phyloP scores from a whole-genome alignment of 30 jellyfish, hydroid and myxozoan species.

The Aurelia aurita region DNA sequence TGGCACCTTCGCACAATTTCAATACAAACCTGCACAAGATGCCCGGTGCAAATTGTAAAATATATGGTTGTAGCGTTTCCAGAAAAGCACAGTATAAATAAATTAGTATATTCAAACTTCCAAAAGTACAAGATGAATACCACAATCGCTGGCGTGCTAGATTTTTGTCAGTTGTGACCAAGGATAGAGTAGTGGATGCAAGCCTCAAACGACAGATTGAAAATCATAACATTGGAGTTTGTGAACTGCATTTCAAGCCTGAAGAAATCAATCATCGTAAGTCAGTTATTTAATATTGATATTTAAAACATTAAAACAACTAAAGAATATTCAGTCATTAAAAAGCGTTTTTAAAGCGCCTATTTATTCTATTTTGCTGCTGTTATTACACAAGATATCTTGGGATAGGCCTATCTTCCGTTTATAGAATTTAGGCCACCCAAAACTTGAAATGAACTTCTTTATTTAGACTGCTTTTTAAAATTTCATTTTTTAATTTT shows the following conservation, averaged over 20 bases:
- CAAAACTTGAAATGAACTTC: too few species aligned
- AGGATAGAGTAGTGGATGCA: slow-evolving; percentile 49
- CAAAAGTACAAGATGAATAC: slow-evolving; percentile 37
- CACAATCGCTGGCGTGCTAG: slow-evolving; percentile 53
- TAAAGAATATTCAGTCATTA: too few species aligned
- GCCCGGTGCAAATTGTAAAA: slow-evolving; percentile 61
- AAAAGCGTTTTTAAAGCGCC: too few species aligned
- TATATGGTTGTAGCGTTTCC: slow-evolving; percentile 64
- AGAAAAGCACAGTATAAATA: slow-evolving; percentile 35
- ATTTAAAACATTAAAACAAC: background rate
- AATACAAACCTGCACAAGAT: background rate
- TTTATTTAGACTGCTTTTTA: too few species aligned
- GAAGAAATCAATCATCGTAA: slow-evolving; percentile 50
- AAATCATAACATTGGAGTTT: slow-evolving; percentile 29
- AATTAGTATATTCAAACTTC: slow-evolving; percentile 44
- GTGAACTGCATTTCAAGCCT: slow-evolving; percentile 63
- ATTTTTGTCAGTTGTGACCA: slow-evolving; percentile 57
- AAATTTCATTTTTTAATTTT: background rate
- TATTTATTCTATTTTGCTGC: too few species aligned
- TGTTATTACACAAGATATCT: too few species aligned
- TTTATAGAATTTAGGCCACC: too few species aligned
- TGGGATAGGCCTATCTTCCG: too few species aligned
- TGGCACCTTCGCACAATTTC: background rate
- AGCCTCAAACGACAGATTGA: slow-evolving; percentile 46
- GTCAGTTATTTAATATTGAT: slow-evolving; percentile 21